A percentile compares a stretch with the other conserved stretches of the same genome.
Evolutionary conservation across 2,113 vertebrate species (phyloP).

Genomic region (Hipposideros armiger): DNA sequence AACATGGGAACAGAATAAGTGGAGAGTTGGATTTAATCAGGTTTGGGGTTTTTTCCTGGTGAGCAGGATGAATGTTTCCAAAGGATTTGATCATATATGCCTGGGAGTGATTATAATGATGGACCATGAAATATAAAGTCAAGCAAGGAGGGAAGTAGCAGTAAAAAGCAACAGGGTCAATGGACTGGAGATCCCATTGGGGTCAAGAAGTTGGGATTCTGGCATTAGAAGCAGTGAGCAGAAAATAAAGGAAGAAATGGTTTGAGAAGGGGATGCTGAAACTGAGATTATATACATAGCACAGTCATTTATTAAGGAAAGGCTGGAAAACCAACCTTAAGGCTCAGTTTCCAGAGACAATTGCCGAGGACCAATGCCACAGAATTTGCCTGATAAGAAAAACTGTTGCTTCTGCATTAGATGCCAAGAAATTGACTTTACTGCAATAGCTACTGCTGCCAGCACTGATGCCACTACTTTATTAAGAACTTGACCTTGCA

Average conservation of each 20-base stretch:
- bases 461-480: constrained; percentile 65
- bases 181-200: background rate
- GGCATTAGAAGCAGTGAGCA: constrained; percentile 15
- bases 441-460: constrained; percentile 65
- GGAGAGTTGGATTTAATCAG: background rate
- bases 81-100: constrained; percentile 35
- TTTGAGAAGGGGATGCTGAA: constrained; percentile 35
- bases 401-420: constrained; percentile 62
- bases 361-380: constrained; percentile 5
- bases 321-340: constrained; percentile 25
- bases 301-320: constrained; percentile 63
- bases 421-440: constrained; percentile 74
- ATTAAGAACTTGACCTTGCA: constrained; percentile 73
- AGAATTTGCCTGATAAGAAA: constrained; percentile 67
- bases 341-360: constrained; percentile 66
- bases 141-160: constrained; percentile 20
- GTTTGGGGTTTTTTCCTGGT: background rate
- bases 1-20: constrained; percentile 30
- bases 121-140: constrained; percentile 46
- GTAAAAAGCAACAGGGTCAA: background rate
- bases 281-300: constrained; percentile 10
- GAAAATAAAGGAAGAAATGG: background rate
- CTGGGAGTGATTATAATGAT: constrained; percentile 44
- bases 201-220: constrained; percentile 8
- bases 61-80: constrained; percentile 19